Evolutionary conservation across 2,113 vertebrate species (phyloP).

Genomic region (Dicrurus megarhynchus): DNA sequence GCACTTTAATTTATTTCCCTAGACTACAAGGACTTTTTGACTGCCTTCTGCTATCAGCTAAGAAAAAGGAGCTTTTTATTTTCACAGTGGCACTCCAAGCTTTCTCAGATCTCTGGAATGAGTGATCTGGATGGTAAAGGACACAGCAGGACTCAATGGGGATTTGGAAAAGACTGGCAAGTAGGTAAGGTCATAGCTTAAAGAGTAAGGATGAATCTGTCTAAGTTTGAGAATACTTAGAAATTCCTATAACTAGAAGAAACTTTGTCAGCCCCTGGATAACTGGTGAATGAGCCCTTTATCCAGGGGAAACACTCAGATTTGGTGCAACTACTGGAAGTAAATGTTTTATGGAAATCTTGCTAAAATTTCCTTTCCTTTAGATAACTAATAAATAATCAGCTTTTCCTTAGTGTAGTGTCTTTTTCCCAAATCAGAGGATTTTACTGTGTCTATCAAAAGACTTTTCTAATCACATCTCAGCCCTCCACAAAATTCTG

Average conservation of each 20-base stretch:
- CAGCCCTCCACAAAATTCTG: not conserved
- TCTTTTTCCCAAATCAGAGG: not conserved
- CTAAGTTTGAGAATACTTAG: not conserved
- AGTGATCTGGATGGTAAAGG: not conserved
- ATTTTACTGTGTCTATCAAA: not conserved
- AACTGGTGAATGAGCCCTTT: not conserved
- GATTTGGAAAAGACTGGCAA: not conserved
- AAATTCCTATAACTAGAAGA: not conserved
- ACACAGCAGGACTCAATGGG: not conserved
- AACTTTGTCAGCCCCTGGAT: not conserved
- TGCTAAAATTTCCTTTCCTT: not conserved
- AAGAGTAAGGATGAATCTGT: not conserved
- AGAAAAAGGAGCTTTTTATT: not conserved
- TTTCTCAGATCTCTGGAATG: not conserved
- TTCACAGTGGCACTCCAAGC: not conserved
- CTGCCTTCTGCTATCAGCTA: not conserved
- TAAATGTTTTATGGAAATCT: not conserved
- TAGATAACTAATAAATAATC: not conserved
- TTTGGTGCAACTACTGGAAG: not conserved
- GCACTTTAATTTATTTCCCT: not conserved
- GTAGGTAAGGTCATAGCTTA: not conserved
- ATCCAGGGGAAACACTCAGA: not conserved
- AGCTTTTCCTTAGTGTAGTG: not conserved
- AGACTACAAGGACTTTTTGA: not conserved
- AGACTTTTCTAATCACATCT: not conserved